phyloP scores from a whole-genome alignment of 1,140 invertebrate genomes.

The Drosophila elegans region DNA sequence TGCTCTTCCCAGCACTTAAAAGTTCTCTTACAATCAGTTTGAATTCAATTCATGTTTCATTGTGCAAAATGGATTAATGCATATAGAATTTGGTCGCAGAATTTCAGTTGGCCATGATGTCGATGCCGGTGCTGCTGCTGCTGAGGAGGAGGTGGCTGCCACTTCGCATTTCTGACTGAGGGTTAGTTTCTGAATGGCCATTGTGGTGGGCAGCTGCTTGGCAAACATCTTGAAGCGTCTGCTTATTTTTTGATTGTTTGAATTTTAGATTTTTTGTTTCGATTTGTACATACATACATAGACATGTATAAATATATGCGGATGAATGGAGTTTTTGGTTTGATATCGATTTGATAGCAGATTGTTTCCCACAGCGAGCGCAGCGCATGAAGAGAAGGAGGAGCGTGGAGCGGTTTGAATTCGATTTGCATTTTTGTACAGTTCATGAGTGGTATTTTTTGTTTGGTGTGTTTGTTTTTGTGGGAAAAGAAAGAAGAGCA shows the following conservation, averaged over 20 bases:
- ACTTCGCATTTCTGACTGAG: conserved; percentile 54
- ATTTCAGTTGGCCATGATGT: conserved; percentile 26
- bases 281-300: conserved; percentile 24
- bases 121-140: conserved; percentile 30
- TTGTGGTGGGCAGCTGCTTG: conserved; percentile 61
- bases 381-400: conserved; percentile 77
- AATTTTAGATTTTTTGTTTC: conserved; percentile 6
- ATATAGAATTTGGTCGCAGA: conserved; percentile 22
- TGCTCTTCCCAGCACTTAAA: conserved; percentile 39
- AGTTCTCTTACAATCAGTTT: conserved; percentile 56
- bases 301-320: conserved; percentile 34
- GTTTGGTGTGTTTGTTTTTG: conserved; percentile 34
- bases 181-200: conserved; percentile 73
- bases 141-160: conserved; percentile 22
- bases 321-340: conserved; percentile 51
- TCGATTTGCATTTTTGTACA: conserved; percentile 70
- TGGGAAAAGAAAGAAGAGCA: conserved; percentile 76
- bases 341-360: conserved; percentile 63
- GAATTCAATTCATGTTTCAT: conserved; percentile 38
- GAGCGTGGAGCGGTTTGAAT: conserved; percentile 57
- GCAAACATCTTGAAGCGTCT: conserved; percentile 84
- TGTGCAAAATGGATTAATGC: conserved; percentile 56
- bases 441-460: conserved; percentile 55
- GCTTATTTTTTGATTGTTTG: conserved; percentile 34
- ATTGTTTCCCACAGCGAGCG: conserved; percentile 74